phyloP scores from a whole-genome alignment of 1,140 invertebrate genomes.

The Caenorhabditis brenneri region DNA sequence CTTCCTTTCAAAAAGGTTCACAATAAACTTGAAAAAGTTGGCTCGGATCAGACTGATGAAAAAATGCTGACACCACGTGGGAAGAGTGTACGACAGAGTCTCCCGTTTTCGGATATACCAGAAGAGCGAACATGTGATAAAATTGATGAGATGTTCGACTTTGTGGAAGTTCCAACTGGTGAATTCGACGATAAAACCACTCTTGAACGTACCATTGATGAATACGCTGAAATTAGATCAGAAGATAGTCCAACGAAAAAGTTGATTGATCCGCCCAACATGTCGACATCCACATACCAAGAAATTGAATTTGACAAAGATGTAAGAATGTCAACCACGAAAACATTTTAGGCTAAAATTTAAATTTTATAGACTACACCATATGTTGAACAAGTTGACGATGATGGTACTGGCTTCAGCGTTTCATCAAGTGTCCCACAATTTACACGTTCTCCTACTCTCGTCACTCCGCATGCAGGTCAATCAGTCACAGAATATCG shows the following conservation, averaged over 20 bases:
- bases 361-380: conserved; percentile 2
- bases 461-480: conserved; percentile 11
- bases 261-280: background rate
- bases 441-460: conserved; percentile 16
- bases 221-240: background rate
- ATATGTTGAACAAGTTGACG: background rate
- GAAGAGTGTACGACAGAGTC: background rate
- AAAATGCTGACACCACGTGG: background rate
- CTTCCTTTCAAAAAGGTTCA: background rate
- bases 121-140: conserved; percentile 30
- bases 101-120: conserved; percentile 24
- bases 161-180: conserved; percentile 14
- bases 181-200: conserved; percentile 19
- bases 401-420: conserved; percentile 1
- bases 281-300: background rate
- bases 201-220: background rate
- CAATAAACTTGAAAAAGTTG: background rate
- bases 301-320: conserved; percentile 13
- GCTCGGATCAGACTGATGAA: background rate
- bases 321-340: background rate
- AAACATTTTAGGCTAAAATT: background rate
- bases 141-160: conserved; percentile 36
- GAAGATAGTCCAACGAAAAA: background rate
- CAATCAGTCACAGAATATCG: conserved; percentile 10
- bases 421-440: background rate